phyloP scores from a whole-genome alignment of 2,888 invertebrate genomes.

The Chironomus tentans region DNA sequence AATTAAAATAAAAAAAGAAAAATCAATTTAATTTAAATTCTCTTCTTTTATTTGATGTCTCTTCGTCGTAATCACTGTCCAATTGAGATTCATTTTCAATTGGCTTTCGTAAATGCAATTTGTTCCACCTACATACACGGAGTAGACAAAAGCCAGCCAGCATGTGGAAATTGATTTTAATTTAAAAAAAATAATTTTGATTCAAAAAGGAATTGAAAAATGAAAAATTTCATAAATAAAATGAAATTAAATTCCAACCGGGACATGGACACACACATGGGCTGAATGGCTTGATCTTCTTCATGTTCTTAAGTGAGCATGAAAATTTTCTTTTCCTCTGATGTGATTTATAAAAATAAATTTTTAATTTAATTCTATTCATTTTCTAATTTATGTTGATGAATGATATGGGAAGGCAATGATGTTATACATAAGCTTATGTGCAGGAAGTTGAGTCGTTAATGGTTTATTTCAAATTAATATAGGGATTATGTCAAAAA shows the following conservation, averaged over 20 bases:
- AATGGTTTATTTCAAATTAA: no score
- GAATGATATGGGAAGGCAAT: no score
- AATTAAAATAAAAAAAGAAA: not conserved
- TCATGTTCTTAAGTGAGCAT: constrained; percentile 1
- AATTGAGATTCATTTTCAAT: not conserved
- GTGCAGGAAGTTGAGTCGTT: no score
- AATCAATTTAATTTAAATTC: not conserved
- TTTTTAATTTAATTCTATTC: not conserved
- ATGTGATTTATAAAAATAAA: not conserved
- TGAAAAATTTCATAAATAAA: not conserved
- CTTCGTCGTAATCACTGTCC: no score
- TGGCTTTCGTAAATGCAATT: not conserved
- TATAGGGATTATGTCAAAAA: no score
- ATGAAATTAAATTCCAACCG: not conserved
- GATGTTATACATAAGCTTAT: no score
- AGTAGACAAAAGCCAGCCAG: not conserved
- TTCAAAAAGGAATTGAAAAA: not conserved
- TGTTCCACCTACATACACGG: not conserved
- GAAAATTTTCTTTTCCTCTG: not conserved
- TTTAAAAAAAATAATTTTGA: not conserved
- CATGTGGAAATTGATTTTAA: not conserved
- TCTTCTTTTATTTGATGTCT: not conserved
- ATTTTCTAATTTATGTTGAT: not conserved
- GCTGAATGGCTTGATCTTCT: no score
- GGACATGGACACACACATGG: not conserved